Base-by-base conservation (phyloP, 2,888 invertebrate species). In the Cabera pusaria region DNA sequence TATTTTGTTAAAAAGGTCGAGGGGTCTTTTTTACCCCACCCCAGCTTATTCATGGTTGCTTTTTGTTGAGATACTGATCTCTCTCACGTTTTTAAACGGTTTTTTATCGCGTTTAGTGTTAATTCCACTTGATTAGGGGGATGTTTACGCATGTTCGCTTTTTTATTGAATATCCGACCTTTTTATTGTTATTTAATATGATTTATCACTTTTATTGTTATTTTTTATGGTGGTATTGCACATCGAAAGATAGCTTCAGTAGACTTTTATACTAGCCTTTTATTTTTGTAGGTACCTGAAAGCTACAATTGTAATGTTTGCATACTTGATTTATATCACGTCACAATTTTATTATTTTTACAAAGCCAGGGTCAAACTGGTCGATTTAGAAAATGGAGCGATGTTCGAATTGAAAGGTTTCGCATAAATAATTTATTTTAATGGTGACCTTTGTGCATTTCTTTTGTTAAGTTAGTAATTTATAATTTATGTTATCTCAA, bases 401-500 rank as follows among this genome's bases (percentile, higher is more conserved):
- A 34, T 35, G 41, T 35, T 22, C 28, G 18, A 10, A 17, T 24
- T n/a, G 6, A 26, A 24, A 11, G 21, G 25, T 32, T 21, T 33
- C 34, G 6, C 0, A 39, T 14, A 43, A 43, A 42, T 46, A 41
- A 45, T 44, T 38, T 48, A 46, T 46, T 44, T 50, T 49, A 53
- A 50, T 49, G 44, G 51, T 54, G 49, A 52, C 49, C 47, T 52
- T 48, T 48, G 44, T 52, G 19, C 49, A 12, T 34, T 42, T 33
- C 49, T 33, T 46, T 52, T 52, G 49, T 46, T 28, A 49, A 28
- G 31, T 46, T 38, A 42, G 48, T 64, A 74, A 77, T 83, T 81
- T 78, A 78, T 83, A 84, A 85, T 86, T 82, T 85, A 82, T 84
- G 80, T 75, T 76, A 74, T 82, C 79, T 80, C 75, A 77, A 80